Base-by-base conservation (phyloP, 1,140 invertebrate genomes). In the Temnothorax curvispinosus region DNA sequence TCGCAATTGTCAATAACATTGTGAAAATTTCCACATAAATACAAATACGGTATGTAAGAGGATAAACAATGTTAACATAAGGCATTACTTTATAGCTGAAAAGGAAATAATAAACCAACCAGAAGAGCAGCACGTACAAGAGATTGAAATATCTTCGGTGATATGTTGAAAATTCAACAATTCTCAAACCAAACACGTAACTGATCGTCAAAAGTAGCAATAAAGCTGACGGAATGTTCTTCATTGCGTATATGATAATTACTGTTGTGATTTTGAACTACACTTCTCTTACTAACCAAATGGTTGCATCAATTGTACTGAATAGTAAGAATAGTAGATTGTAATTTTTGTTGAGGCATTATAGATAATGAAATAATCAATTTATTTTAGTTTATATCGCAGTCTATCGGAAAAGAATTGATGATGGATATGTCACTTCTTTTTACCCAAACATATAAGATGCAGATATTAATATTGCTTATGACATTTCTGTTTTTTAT, bases 101-200 rank as follows among this genome's bases (percentile, higher is more conserved):
- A 6, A 65, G 41, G 9, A 44, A 32, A 21, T 11, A 11, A 47
- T 81, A 71, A 54, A 41, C 5, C 5, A 4, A 3, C 62, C 64
- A 81, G 3, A 52, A 62, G 7, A 81, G 6, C 3, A 71, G 15
- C 11, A 67, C 71, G 6, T 71, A 81, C 13, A 81, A 58, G n/a
- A 54, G 3, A 35, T 18, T 81, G 7, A 52, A 71, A 9, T 27
- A 78, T n/a, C 11, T 62, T 41, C 5, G n/a, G 2, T n/a, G 3
- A 47, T 41, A 8, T 11, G 21, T 3, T 8, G 60, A 27, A 65
- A 44, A 35, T 0, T 78, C 58, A 15, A 78, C 5, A n/a, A 50
- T 64, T 44, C 13, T 47, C 13, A 64, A 9, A 64, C 60, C 60
- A 4, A 2, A 64, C n/a, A 78, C 38, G 7, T 50, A 62, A 64